These are phyloP conservation scores for Sus scrofa DNA, from an alignment of 2,113 vertebrate species.

Conservation along the genomic window T2T-Sscrofa CM000818.6:38669001-38669500, in stretches of 20 bases:
- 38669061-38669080: neutral
- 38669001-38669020: neutral
- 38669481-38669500: neutral
- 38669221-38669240: neutral
- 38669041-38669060: neutral
- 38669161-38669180: neutral
- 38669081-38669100: neutral
- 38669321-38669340: neutral
- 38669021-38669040: neutral
- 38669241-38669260: slow-evolving; percentile 30
- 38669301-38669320: neutral
- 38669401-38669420: neutral
- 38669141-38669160: neutral
- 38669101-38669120: neutral
- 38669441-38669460: neutral
- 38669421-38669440: neutral
- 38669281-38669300: neutral
- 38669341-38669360: neutral
- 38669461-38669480: neutral
- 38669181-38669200: neutral
- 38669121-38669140: neutral
- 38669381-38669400: neutral
- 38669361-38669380: neutral
- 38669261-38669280: neutral
- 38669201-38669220: neutral